A percentile compares a stretch with the other conserved stretches of the same genome.
Evolutionary conservation across 2,797 vertebrate genomes (phyloP).

Genomic region (Trachops cirrhosus): DNA sequence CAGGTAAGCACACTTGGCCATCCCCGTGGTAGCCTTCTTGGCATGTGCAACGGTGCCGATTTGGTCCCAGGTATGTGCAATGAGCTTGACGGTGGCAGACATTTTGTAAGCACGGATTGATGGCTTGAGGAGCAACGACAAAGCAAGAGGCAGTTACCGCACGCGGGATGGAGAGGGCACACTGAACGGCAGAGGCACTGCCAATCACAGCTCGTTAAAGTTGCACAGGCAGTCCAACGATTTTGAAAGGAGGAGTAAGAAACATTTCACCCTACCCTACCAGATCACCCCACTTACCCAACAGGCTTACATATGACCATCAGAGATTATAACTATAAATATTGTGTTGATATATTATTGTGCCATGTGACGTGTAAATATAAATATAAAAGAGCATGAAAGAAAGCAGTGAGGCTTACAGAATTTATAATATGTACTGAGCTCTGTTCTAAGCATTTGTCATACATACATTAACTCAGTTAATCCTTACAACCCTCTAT

Average conservation of each 20-base stretch:
- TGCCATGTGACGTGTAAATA: background rate
- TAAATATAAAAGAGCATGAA: background rate
- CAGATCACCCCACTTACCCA: background rate
- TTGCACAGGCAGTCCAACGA: background rate
- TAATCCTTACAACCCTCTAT: background rate
- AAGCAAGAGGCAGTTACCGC: background rate
- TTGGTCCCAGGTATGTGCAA: slow-evolving; percentile 89
- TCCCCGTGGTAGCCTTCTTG: slow-evolving; percentile 89
- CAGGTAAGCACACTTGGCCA: slow-evolving; percentile 87
- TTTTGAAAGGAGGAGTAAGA: background rate
- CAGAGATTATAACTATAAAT: background rate
- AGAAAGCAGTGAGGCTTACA: background rate
- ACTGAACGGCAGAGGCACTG: background rate
- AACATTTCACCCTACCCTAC: background rate
- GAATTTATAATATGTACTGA: background rate
- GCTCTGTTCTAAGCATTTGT: background rate
- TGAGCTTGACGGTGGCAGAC: slow-evolving; percentile 86
- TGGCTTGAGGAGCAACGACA: slow-evolving; percentile 82
- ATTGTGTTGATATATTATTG: background rate
- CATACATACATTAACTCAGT: background rate
- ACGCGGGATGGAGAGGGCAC: background rate
- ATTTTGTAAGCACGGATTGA: slow-evolving; percentile 88
- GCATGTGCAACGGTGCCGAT: slow-evolving; percentile 88
- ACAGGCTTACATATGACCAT: background rate
- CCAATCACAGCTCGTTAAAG: background rate